phyloP scores from a whole-genome alignment of 2,113 vertebrate species.

The Peromyscus leucopus region DNA sequence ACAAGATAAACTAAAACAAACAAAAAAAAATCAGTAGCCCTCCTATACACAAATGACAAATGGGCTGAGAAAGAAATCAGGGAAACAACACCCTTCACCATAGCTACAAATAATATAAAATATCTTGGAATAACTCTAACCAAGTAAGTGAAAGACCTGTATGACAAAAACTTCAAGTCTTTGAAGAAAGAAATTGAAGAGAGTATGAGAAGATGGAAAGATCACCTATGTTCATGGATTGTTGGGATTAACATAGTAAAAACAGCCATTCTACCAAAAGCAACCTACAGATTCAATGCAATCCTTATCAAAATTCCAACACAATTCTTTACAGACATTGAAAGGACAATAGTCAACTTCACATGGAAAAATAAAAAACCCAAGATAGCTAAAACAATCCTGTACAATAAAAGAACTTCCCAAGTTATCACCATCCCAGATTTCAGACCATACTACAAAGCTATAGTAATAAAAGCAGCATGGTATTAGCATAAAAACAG shows the following conservation, averaged over 20 bases:
- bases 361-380: too few relatives aligned
- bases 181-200: background rate
- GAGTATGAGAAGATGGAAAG: background rate
- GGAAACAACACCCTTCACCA: background rate
- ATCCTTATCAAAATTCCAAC: background rate
- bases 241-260: background rate
- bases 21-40: background rate
- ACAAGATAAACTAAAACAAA: background rate
- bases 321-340: too few relatives aligned
- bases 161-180: background rate
- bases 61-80: background rate
- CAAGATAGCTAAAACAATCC: too few relatives aligned
- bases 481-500: background rate
- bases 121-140: background rate
- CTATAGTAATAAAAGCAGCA: background rate
- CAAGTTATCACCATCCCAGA: background rate
- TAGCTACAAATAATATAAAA: background rate
- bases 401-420: too few relatives aligned
- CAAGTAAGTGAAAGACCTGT: background rate
- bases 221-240: background rate
- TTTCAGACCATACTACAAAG: background rate
- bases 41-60: background rate
- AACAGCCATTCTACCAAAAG: background rate
- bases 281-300: background rate
- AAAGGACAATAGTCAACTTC: too few relatives aligned